Evolutionary conservation across 2,113 vertebrate species (phyloP), one percentile per base, ranked within the genome.

Genomic region (Pavo muticus): DNA sequence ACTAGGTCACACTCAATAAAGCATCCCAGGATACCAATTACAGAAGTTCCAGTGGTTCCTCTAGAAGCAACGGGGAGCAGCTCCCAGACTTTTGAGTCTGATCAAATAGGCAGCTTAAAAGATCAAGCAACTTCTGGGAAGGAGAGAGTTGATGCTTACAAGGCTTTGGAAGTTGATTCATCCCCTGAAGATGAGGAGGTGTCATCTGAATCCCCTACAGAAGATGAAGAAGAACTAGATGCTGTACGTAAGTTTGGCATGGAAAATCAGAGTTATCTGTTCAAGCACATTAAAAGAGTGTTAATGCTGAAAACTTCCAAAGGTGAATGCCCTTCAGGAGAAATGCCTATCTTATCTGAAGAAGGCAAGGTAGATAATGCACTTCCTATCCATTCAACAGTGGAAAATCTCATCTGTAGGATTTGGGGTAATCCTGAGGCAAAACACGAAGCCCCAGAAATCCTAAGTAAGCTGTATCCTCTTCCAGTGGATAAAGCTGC

Each of bases 381-480:
- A 9, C 95, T 97, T 95, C 95, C 95, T 74, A 59, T 96, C 23
- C 93, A 96, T 93, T 94, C 95, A 70, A 37, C 91, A 44, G 80
- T 96, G 42, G 92, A 97, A 91, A 90, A 94, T 56, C 91, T 96
- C 87, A 81, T 96, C 56, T 73, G 48, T 80, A 95, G 76, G 44
- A 95, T 89, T 74, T 97, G 95, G 96, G 23, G 60, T 60, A 95
- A 94, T 63, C 95, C 96, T 68, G 87, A 78, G 21, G 90, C 93
- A 91, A 96, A 89, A 60, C 69, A 95, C 27, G 90, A 97, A 85
- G 85, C 64, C 30, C 91, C 94, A 2, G 50, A 71, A 91, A 13
- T 92, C 56, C 48, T 97, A 5, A 20, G 0, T 77, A 91, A 96
- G 25, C 88, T 96, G 30, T 97, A 97, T 77, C 95, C 95, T 93